These are phyloP conservation scores for Stramonita haemastoma DNA, from an alignment of 2,888 invertebrate genomes.

Conservation along the genomic window DNA sequence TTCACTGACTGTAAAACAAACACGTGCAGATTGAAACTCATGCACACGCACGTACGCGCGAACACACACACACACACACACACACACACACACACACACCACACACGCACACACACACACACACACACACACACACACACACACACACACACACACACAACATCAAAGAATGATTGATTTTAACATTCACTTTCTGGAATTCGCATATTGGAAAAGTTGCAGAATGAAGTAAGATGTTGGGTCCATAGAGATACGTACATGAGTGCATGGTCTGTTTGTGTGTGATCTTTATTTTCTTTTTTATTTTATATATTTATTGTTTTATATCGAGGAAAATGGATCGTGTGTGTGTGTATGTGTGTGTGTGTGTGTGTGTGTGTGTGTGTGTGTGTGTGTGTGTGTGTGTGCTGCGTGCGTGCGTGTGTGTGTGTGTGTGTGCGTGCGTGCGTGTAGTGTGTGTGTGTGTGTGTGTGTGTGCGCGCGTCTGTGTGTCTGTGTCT, in stretches of 20 bases:
- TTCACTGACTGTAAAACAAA: conserved; percentile 58
- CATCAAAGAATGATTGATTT: too few species aligned
- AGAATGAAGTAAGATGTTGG: too few species aligned
- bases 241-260: too few species aligned
- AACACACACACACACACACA: background rate
- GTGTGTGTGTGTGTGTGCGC: background rate
- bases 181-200: too few species aligned
- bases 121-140: conserved; percentile 1
- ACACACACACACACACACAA: background rate
- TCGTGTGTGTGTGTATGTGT: background rate
- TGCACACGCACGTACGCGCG: background rate
- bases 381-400: background rate
- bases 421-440: too few species aligned
- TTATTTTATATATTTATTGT: too few species aligned
- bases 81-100: too few species aligned
- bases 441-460: background rate
- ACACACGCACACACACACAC: background rate
- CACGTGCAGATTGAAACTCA: background rate
- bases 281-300: too few species aligned
- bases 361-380: conserved; percentile 17
- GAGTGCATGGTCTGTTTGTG: too few species aligned
- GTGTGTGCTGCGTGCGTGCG: background rate
- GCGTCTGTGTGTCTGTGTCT: background rate
- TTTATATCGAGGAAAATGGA: too few species aligned
- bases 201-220: too few species aligned